Evolutionary conservation across 1,140 invertebrate genomes (phyloP).

Genomic region (Trachelipus rathkii): DNA sequence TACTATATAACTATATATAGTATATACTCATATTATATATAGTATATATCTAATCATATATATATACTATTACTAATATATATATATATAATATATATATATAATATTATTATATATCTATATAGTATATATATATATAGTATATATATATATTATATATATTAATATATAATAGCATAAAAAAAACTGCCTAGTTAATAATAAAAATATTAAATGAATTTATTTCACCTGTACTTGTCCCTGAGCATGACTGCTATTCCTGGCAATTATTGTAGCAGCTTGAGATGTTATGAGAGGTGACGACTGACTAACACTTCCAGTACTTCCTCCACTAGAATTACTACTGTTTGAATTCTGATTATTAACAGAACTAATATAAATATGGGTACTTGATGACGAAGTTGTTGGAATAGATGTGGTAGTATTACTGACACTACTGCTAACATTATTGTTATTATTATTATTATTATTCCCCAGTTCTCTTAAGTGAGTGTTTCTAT

Average conservation of each 20-base stretch:
- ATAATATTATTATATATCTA: too few species aligned
- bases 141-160: too few species aligned
- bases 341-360: not conserved
- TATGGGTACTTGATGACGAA: not conserved
- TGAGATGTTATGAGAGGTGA: not conserved
- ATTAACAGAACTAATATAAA: not conserved
- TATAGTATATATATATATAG: too few species aligned
- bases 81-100: too few species aligned
- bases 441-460: not conserved
- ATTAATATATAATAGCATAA: too few species aligned
- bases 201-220: too few species aligned
- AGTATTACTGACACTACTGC: not conserved
- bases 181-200: too few species aligned
- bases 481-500: conserved; percentile 67
- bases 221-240: not conserved
- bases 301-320: not conserved
- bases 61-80: too few species aligned
- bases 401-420: not conserved
- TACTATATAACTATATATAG: too few species aligned
- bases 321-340: not conserved
- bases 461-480: not conserved
- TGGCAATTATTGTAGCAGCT: not conserved
- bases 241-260: not conserved
- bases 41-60: too few species aligned
- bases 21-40: too few species aligned